These are phyloP conservation scores for Brachionus manjavacas DNA, from an alignment of 1,140 invertebrate species.

Conservation along the genomic window DNA sequence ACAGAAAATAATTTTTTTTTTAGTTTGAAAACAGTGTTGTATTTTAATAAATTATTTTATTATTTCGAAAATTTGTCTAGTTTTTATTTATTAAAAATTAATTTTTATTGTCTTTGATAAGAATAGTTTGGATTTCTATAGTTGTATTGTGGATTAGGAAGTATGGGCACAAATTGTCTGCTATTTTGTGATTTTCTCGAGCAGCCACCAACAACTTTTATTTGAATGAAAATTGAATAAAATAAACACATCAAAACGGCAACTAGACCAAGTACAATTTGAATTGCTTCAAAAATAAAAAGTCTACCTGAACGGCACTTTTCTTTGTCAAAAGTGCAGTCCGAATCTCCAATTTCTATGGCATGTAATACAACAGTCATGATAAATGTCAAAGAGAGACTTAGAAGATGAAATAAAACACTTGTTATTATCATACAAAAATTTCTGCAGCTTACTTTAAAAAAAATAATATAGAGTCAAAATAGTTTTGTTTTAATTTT, in stretches of 20 bases:
- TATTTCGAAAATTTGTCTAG: background rate
- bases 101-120: background rate
- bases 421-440: background rate
- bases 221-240: conserved; percentile 9
- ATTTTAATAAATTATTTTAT: background rate
- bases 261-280: background rate
- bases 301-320: background rate
- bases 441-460: conserved; percentile 18
- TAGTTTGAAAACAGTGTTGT: background rate
- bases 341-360: background rate
- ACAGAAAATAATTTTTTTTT: background rate
- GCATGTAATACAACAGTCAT: background rate
- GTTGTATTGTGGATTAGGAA: background rate
- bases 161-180: background rate
- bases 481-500: background rate
- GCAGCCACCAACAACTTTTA: background rate
- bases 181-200: background rate
- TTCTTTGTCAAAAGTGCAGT: background rate
- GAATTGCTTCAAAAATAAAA: background rate
- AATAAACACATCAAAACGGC: background rate
- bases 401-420: background rate
- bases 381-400: background rate
- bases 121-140: background rate
- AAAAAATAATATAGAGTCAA: background rate
- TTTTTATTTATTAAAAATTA: background rate